Base-by-base conservation (phyloP, 2,113 vertebrate genomes). In the Sander lucioperca region DNA sequence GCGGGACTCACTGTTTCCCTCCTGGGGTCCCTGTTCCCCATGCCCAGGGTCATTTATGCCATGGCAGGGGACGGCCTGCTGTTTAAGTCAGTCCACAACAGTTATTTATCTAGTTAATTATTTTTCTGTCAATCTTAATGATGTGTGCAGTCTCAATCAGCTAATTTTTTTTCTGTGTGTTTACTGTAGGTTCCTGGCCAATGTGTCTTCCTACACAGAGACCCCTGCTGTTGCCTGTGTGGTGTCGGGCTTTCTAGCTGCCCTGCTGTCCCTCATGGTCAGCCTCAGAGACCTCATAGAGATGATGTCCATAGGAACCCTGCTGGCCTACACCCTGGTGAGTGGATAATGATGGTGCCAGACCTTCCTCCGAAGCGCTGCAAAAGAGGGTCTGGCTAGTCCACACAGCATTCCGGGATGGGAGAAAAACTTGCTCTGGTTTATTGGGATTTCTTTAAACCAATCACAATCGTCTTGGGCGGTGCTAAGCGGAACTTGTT, bases 261-360 rank as follows among this genome's bases (percentile, higher is more conserved):
- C 97, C 0, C 92, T 99, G 53, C 95, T 99, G 21, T 97, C 97
- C 4, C 94, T 99, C 64, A 90, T 99, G 78, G 97, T 99, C 89
- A 99, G 97, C 93, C 95, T 99, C 80, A 90, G 97, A 85, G 98
- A 99, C 91, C 94, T 99, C 74, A 99, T 99, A 69, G 98, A 99
- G 87, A 99, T 99, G 98, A 99, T 99, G 98, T 99, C 98, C 86
- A 99, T 99, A 0, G 98, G 98, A 81, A 99, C 98, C 0, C 94
- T 99, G 77, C 95, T 99, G 0, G 98, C 98, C 84, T 99, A 99
- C 90, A 99, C 98, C 0, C 90, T 99, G 90, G 98, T 99, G 72
- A 97, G 97, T 0, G 30, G 48, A 57, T 54, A 6, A 71, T 61
- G 23, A 79, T 6, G 8, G 2, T 23, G 9, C 9, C 9, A 2